Evolutionary conservation across 2,888 invertebrate species (phyloP), one percentile per base, ranked within the genome.

Genomic region (Oxyscelio sp.): DNA sequence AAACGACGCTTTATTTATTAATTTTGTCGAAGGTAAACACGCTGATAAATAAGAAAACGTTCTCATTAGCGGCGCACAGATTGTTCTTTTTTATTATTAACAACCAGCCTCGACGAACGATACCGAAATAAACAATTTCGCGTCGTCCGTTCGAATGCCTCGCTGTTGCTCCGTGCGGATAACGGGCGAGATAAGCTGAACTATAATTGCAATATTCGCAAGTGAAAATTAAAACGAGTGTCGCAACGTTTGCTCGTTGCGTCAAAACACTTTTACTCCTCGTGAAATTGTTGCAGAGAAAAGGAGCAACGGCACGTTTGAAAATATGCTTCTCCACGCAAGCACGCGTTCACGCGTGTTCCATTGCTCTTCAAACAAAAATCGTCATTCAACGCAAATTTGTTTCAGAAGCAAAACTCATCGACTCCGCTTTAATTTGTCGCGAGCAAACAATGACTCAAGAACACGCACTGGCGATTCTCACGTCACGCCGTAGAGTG

Each of bases 201-300:
- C 54, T 68, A 68, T 54, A 68, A 68, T 68, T 68, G 43, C n/a
- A 40, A 40, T n/a, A n/a, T n/a, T n/a, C 40, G 5, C 19, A 43
- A 34, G 68, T 52, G 52, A 68, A 68, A 68, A 52, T 68, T 68
- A 17, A 68, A 68, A 68, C 43, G 34, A 68, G 40, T 27, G 21
- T 68, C 54, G 54, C 54, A 24, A 68, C 40, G 54, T n/a, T 13
- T 8, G 40, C 34, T 59, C 21, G 65, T 66, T 66, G 52, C 66
- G 66, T 66, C 38, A 52, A 66, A 66, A 66, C 66, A 66, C 27
- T 66, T 66, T 66, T 66, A 66, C 66, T 66, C 56, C 22, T 50
- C 48, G 17, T 13, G 48, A 19, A 40, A 40, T 40, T 40, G 5
- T 40, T n/a, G n/a, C 5, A 40, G 40, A 40, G 40, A 40, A 34